Evolutionary conservation across 37 sponge, comb jelly and placozoan genomes (phyloP).

Genomic region (Axinella damicornis): DNA sequence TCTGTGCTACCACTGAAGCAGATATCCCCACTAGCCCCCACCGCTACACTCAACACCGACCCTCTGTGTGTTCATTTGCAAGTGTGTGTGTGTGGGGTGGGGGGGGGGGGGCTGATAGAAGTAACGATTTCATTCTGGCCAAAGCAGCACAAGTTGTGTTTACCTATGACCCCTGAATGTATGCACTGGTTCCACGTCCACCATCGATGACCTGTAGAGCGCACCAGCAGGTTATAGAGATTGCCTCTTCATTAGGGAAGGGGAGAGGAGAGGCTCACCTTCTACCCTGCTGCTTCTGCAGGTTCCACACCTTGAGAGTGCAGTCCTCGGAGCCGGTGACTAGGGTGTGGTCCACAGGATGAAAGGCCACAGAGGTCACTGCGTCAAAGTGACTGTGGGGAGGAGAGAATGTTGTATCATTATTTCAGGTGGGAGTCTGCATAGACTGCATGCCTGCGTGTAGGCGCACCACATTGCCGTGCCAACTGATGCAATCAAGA

Average conservation of each 20-base stretch:
- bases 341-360: conserved; percentile 76
- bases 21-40: conserved; percentile 49
- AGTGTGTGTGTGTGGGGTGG: background rate
- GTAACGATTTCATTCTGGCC: background rate
- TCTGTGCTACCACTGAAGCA: conserved; percentile 76
- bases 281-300: conserved; percentile 37
- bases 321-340: conserved; percentile 59
- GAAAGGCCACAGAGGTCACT: conserved; percentile 85
- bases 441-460: too few relatives aligned
- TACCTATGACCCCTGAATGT: conserved; percentile 91
- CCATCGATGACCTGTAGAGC: conserved; percentile 39
- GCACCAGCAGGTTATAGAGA: background rate
- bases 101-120: conserved; percentile 1
- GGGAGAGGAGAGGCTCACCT: too few relatives aligned
- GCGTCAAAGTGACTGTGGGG: conserved; percentile 89
- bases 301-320: conserved; percentile 84
- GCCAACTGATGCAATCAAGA: too few relatives aligned
- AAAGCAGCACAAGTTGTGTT: background rate
- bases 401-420: background rate
- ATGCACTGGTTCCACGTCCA: conserved; percentile 92
- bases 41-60: conserved; percentile 58
- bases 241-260: too few relatives aligned
- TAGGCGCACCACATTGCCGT: too few relatives aligned
- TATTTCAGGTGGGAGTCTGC: too few relatives aligned
- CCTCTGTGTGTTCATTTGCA: conserved; percentile 16